phyloP scores from a whole-genome alignment of 1,140 invertebrate species.

The Gryllus bimaculatus region DNA sequence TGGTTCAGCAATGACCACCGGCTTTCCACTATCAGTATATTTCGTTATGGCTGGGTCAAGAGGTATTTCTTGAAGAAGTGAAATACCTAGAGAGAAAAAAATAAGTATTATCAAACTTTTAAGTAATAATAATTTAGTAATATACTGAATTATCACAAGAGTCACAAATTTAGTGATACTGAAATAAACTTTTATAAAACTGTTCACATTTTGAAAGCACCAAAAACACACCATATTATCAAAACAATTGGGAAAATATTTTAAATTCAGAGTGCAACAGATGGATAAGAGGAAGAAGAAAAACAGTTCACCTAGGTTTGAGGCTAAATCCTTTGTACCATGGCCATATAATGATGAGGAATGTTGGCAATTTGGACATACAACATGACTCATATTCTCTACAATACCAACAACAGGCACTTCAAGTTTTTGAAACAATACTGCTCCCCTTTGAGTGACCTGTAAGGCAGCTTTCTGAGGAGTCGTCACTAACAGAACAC shows the following conservation, averaged over 20 bases:
- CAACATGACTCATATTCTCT: slow-evolving; percentile 72
- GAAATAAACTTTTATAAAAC: too few species aligned
- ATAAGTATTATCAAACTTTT: slow-evolving; percentile 24
- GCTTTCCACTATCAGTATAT: slow-evolving; percentile 63
- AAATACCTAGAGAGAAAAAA: slow-evolving; percentile 34
- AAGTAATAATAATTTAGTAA: slow-evolving; percentile 29
- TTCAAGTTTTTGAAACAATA: slow-evolving; percentile 70
- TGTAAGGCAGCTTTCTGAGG: slow-evolving; percentile 73
- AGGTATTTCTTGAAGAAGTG: slow-evolving; percentile 63
- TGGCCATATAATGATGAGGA: slow-evolving; percentile 52
- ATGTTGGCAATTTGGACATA: slow-evolving; percentile 59
- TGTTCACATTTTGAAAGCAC: too few species aligned
- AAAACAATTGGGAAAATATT: too few species aligned
- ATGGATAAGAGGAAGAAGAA: too few species aligned
- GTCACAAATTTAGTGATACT: too few species aligned
- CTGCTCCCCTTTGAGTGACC: slow-evolving; percentile 66
- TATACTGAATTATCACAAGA: background rate
- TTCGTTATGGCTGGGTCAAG: slow-evolving; percentile 58
- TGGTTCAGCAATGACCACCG: slow-evolving; percentile 61
- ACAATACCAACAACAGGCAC: slow-evolving; percentile 73
- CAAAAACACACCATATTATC: too few species aligned
- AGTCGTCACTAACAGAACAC: slow-evolving; percentile 73
- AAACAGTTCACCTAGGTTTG: slow-evolving; percentile 36
- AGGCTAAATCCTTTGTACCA: slow-evolving; percentile 41
- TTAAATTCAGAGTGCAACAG: too few species aligned